phyloP scores from a whole-genome alignment of 2,888 invertebrate genomes.

The Archips xylosteana region DNA sequence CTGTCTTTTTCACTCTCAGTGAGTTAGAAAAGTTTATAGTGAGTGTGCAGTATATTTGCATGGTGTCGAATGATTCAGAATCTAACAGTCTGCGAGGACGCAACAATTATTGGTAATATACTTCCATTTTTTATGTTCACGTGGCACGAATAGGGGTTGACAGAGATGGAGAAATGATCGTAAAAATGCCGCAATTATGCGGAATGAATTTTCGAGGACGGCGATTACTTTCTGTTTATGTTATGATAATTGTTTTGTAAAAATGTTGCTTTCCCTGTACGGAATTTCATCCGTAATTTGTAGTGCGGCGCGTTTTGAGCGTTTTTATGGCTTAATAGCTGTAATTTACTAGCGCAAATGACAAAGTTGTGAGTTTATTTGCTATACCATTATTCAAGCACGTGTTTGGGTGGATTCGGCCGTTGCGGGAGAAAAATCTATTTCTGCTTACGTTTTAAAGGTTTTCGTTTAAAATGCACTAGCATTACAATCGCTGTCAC shows the following conservation, averaged over 20 bases:
- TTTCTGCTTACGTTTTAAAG: neutral
- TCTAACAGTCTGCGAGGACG: slow-evolving; percentile 18
- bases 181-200: slow-evolving; percentile 42
- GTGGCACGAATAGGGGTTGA: slow-evolving; percentile 40
- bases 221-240: slow-evolving; percentile 38
- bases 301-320: slow-evolving; percentile 24
- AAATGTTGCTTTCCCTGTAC: slow-evolving; percentile 30
- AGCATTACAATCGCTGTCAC: too few relatives aligned
- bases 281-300: slow-evolving; percentile 32
- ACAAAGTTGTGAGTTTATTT: slow-evolving; percentile 10
- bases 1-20: slow-evolving; percentile 10
- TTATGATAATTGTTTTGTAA: slow-evolving; percentile 43
- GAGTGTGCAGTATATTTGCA: slow-evolving; percentile 22
- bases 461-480: too few relatives aligned
- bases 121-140: slow-evolving; percentile 34
- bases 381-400: slow-evolving; percentile 12
- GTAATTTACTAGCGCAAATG: slow-evolving; percentile 26
- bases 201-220: slow-evolving; percentile 38
- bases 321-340: slow-evolving; percentile 35
- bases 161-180: slow-evolving; percentile 35
- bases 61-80: slow-evolving; percentile 11
- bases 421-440: neutral
- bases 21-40: slow-evolving; percentile 7
- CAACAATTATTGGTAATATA: slow-evolving; percentile 34
- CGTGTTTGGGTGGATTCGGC: neutral